phyloP scores from a whole-genome alignment of 2,888 invertebrate species.

The Tryphoninae sp. region DNA sequence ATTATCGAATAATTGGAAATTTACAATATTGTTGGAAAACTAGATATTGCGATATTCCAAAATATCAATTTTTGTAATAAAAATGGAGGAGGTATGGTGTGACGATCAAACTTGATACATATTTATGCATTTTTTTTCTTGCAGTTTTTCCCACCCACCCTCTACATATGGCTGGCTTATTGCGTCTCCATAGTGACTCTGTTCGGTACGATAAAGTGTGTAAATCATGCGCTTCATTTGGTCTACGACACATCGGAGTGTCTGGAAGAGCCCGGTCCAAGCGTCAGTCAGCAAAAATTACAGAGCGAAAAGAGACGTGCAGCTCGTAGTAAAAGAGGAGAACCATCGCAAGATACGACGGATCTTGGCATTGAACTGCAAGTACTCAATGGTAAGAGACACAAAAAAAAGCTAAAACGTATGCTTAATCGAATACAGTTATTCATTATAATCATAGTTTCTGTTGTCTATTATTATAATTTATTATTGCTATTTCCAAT shows the following conservation, averaged over 20 bases:
- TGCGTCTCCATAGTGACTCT: constrained; percentile 90
- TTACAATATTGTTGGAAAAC: no score
- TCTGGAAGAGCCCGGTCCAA: constrained; percentile 84
- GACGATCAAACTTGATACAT: no score
- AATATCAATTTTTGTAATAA: no score
- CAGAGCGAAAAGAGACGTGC: constrained; percentile 81
- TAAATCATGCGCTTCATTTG: constrained; percentile 94
- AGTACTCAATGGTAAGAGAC: constrained; percentile 77
- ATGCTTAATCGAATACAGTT: no score
- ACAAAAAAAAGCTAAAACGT: neutral
- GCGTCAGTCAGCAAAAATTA: constrained; percentile 82
- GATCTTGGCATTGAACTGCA: constrained; percentile 79
- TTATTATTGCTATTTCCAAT: neutral
- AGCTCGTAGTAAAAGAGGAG: constrained; percentile 76
- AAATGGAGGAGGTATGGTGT: no score
- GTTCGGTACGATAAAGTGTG: constrained; percentile 91
- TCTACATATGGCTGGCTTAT: constrained; percentile 93
- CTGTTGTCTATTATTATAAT: neutral
- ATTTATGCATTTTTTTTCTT: constrained; percentile 70
- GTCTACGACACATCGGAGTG: constrained; percentile 98
- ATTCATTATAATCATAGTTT: neutral
- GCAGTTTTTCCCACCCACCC: constrained; percentile 93
- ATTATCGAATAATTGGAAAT: no score
- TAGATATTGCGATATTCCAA: no score
- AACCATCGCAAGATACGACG: constrained; percentile 79